Conservation (phyloP, 2,797 vertebrate genomes). For the Acrossocheilus fasciatus region DNA sequence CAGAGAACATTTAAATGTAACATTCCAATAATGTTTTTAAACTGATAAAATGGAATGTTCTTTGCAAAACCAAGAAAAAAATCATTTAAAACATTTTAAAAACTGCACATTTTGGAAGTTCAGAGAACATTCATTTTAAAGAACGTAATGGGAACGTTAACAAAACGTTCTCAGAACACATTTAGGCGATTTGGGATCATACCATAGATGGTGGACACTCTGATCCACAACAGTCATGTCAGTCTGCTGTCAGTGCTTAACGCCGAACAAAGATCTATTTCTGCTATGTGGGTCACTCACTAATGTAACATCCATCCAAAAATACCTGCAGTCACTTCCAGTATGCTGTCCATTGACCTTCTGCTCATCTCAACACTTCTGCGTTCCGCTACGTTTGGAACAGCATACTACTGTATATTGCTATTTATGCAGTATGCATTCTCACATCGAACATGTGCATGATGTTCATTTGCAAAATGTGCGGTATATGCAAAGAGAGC, state of each 20-base stretch:
- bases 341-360: not conserved
- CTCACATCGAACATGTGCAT: not conserved
- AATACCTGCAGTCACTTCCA: conserved; percentile 33
- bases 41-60: not conserved
- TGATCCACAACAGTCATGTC: not conserved
- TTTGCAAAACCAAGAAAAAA: not conserved
- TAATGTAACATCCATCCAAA: conserved; percentile 40
- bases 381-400: not conserved
- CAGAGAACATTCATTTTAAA: not conserved
- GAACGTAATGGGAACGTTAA: not conserved
- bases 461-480: not conserved
- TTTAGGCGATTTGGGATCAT: not conserved
- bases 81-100: not conserved
- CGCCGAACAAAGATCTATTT: conserved; percentile 30
- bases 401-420: not conserved
- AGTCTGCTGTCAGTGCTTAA: not conserved
- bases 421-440: not conserved
- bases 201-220: not conserved
- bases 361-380: not conserved
- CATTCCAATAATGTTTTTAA: not conserved
- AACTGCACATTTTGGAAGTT: not conserved
- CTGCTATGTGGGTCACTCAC: conserved; percentile 38
- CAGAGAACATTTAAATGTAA: not conserved
- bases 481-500: not conserved
- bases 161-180: not conserved